Conservation (phyloP, 1,140 invertebrate species). For the Aphaenogaster floridana region DNA sequence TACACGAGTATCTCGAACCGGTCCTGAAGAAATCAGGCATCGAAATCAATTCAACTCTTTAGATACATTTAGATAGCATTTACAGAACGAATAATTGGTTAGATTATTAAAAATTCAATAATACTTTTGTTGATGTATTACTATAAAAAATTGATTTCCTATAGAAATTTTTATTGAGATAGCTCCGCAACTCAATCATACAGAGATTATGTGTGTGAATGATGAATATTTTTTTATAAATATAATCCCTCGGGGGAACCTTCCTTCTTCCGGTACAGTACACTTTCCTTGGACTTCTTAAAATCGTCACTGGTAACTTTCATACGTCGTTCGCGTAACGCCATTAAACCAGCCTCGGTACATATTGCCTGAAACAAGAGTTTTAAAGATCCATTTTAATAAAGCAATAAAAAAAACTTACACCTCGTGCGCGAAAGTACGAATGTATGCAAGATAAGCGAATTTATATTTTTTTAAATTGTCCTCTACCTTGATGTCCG, state of each 20-base stretch:
- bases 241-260: slow-evolving; percentile 99
- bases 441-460: slow-evolving; percentile 4
- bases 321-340: slow-evolving; percentile 98
- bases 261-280: slow-evolving; percentile 99
- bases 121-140: slow-evolving; percentile 4
- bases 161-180: slow-evolving; percentile 64
- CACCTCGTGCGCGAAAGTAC: background rate
- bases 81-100: slow-evolving; percentile 18
- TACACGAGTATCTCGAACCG: slow-evolving; percentile 77
- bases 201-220: slow-evolving; percentile 54
- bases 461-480: slow-evolving; percentile 17
- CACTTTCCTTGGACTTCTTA: slow-evolving; percentile 99
- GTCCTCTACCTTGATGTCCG: slow-evolving; percentile 92
- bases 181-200: slow-evolving; percentile 44
- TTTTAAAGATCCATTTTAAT: slow-evolving; percentile 41
- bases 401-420: slow-evolving; percentile 23
- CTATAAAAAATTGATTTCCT: slow-evolving; percentile 41
- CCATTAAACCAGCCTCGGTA: slow-evolving; percentile 99
- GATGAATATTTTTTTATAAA: slow-evolving; percentile 90
- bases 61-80: background rate
- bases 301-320: slow-evolving; percentile 99
- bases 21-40: slow-evolving; percentile 74
- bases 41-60: background rate
- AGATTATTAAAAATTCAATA: background rate
- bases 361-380: slow-evolving; percentile 95